Evolutionary conservation across 2,888 invertebrate genomes (phyloP), one percentile per base, ranked within the genome.

Genomic region (Chrysotoxum bicinctum): DNA sequence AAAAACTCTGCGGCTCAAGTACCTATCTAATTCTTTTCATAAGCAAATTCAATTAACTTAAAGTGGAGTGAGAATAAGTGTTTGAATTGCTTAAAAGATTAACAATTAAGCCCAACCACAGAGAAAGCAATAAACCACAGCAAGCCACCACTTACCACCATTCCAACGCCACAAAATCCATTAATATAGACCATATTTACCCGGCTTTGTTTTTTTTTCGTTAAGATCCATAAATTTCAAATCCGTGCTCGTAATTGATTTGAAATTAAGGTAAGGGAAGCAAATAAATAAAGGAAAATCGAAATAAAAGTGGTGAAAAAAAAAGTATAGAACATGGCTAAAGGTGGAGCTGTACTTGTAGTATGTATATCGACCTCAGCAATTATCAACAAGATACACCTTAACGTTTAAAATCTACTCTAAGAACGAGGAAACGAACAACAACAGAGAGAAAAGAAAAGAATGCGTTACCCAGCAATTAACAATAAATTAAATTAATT

Each of bases 401-500:
- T 84, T 79, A 66, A 45, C 79, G 66, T 66, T 84, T 76, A 75
- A 84, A 84, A 66, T 74, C 48, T 40, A 69, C 48, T 64, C 40
- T 64, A 14, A 60, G 30, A 58, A 40, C 30, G 43, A 64, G 72
- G 60, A 48, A 21, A 75, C 45, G 10, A 21, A 52, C 66, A 35
- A 21, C 19, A 21, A 21, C 0, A 37, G 3, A 35, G 6, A 32
- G 10, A 16, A 16, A 32, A 12, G 32, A 56, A 30, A 75, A 54
- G 70, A 76, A 79, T 72, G 78, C 83, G 69, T 72, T 84, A 54
- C 78, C 78, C 56, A 74, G 86, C 87, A 83, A 83, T 87, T 87
- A 87, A 80, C 87, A 76, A 88, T 88, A 88, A 88, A 88, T 87
- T 87, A 87, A 88, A 85, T 88, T 87, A 88, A 88, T 87, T 87